Conservation (phyloP, 2,797 vertebrate genomes). For the Varecia variegata region DNA sequence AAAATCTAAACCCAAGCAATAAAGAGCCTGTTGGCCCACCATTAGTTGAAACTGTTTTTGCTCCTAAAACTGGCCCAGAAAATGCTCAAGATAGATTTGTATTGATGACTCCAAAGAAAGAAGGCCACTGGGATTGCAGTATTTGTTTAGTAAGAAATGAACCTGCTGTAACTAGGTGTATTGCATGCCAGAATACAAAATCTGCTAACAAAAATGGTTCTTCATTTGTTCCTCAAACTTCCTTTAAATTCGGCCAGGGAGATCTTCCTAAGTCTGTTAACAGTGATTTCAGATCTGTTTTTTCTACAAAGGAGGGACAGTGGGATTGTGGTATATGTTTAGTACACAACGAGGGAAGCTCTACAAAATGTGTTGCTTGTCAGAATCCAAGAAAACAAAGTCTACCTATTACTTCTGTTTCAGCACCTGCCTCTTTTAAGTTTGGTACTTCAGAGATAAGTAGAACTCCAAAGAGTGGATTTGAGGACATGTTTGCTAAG, state of each 20-base stretch:
- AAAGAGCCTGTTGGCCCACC: conserved; percentile 65
- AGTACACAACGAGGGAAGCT: conserved; percentile 87
- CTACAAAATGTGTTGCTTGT: conserved; percentile 87
- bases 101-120: conserved; percentile 87
- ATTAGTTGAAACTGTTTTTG: conserved; percentile 46
- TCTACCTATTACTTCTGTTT: conserved; percentile 66
- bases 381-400: conserved; percentile 82
- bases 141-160: conserved; percentile 89
- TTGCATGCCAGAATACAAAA: conserved; percentile 80
- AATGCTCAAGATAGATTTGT: conserved; percentile 79
- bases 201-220: conserved; percentile 46
- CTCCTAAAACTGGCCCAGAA: conserved; percentile 73
- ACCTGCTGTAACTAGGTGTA: conserved; percentile 76
- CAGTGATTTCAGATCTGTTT: conserved; percentile 83
- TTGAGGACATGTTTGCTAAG: conserved; percentile 83
- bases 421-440: conserved; percentile 61
- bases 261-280: conserved; percentile 71
- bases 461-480: conserved; percentile 81
- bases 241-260: conserved; percentile 78
- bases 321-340: conserved; percentile 89
- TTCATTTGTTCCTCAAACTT: conserved; percentile 60
- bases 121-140: conserved; percentile 93
- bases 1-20: conserved; percentile 77
- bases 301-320: conserved; percentile 89
- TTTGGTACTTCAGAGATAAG: conserved; percentile 71